These are phyloP conservation scores for Halictus quadricinctus DNA, from an alignment of 2,888 invertebrate species.

Conservation along the genomic window DNA sequence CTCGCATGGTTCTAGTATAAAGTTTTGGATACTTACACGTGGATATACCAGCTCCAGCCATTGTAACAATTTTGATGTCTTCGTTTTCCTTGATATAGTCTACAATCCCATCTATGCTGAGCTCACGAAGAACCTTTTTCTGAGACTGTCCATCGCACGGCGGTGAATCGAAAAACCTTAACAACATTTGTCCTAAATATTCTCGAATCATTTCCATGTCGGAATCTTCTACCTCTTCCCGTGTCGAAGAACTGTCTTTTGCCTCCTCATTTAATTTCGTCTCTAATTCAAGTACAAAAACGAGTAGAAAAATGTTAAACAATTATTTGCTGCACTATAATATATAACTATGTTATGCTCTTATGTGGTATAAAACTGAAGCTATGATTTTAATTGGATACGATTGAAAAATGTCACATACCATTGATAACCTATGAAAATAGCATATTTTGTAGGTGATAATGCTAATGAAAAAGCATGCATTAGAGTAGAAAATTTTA, in stretches of 20 bases:
- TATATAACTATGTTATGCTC: not conserved
- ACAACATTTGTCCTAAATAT: conserved; percentile 87
- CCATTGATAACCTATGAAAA: not conserved
- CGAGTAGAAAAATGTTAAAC: not conserved
- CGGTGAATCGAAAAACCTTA: conserved; percentile 84
- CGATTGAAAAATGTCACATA: not conserved
- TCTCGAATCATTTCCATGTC: conserved; percentile 87
- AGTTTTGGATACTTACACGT: conserved; percentile 88
- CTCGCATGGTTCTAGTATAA: not conserved
- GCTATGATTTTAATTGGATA: not conserved
- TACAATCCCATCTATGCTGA: conserved; percentile 90
- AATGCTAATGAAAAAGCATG: not conserved
- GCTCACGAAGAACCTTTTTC: conserved; percentile 86
- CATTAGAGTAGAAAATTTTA: not conserved
- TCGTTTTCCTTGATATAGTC: conserved; percentile 90
- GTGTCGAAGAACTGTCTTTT: conserved; percentile 58
- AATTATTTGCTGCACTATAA: not conserved
- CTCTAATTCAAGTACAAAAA: conserved; percentile 36
- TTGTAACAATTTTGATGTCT: conserved; percentile 93
- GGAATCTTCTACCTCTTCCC: conserved; percentile 79
- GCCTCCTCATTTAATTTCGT: conserved; percentile 49
- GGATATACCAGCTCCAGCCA: conserved; percentile 98
- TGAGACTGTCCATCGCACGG: conserved; percentile 73
- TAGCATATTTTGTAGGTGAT: not conserved
- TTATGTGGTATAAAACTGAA: not conserved